Base-by-base conservation (phyloP, 1,140 invertebrate species). In the Tetranychus urticae region DNA sequence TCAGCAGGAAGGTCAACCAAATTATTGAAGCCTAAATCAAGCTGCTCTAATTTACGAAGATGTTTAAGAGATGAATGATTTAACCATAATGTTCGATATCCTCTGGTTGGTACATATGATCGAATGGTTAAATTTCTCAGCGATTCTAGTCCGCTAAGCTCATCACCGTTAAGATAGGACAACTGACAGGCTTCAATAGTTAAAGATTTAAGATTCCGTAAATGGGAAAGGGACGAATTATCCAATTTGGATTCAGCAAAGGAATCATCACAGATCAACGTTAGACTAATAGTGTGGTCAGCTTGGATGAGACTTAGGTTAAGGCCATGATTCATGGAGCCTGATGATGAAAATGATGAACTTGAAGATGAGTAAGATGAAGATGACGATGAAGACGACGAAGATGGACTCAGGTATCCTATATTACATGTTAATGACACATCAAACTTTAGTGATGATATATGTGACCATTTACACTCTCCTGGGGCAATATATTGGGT, bases 271-370 rank as follows among this genome's bases (percentile, higher is more conserved):
- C 86, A 90, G 71, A 86, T 82, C 33, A 89, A 77, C 8, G 81
- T 75, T 64, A 89, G 73, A 7, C 83, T 77, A 14, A 82, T 83
- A 3, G 87, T 84, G 35, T 85, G 86, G 65, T 87, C 84, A 70
- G 81, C 75, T 61, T 84, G 84, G 50, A 88, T 83, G 58, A 85
- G 82, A 70, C 83, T 86, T 69, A 89, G 86, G 71, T 90, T 89
- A 10, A 83, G 84, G 23, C 23, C 23, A 23, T 23, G 23, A 23
- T n/a, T 80, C 82, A 67, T 86, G 82, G 67, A 84, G 82, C 69
- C 85, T 82, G 71, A 82, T 85, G 72, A 82, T 83, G 48, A 82
- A 71, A 65, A 86, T 77, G 72, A 81, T 81, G 46, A 10, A 47
- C n/a, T 47, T 23, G 23, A 23, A n/a, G 12, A 14, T 14, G 13